phyloP scores from a whole-genome alignment of 2,113 vertebrate genomes.

The Hyperopisus bebe region DNA sequence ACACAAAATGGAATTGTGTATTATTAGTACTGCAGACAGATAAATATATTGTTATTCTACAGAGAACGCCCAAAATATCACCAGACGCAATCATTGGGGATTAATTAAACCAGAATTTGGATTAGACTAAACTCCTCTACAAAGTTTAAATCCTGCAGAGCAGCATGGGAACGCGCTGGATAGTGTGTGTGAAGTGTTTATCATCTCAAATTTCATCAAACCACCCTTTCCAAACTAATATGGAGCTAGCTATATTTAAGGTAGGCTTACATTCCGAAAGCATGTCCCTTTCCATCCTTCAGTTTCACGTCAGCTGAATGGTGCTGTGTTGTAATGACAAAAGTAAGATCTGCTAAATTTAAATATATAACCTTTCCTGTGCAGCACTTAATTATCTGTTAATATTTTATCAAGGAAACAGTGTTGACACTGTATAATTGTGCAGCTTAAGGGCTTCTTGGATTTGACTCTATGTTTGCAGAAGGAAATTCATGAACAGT shows the following conservation, averaged over 20 bases:
- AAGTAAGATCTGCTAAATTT: not conserved
- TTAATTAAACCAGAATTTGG: not conserved
- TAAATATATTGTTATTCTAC: not conserved
- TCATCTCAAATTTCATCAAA: not conserved
- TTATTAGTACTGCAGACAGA: slow-evolving; percentile 28
- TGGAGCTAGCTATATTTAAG: not conserved
- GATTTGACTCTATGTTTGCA: not conserved
- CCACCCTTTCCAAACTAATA: not conserved
- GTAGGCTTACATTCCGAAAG: not conserved
- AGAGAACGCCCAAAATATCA: slow-evolving; percentile 15
- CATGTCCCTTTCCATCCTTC: not conserved
- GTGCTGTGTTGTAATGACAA: not conserved
- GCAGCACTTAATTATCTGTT: not conserved
- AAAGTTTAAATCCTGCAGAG: not conserved
- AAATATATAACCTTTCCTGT: not conserved
- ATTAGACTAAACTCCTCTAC: not conserved
- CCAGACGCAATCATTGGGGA: not conserved
- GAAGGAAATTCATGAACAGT: not conserved
- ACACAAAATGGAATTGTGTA: not conserved
- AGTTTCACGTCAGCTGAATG: not conserved
- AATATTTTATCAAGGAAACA: slow-evolving; percentile 1
- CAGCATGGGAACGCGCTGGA: not conserved
- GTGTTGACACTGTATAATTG: not conserved
- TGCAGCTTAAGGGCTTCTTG: not conserved
- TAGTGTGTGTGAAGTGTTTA: not conserved